Evolutionary conservation across 2,113 vertebrate species (phyloP).

Genomic region (Anhinga rufa): DNA sequence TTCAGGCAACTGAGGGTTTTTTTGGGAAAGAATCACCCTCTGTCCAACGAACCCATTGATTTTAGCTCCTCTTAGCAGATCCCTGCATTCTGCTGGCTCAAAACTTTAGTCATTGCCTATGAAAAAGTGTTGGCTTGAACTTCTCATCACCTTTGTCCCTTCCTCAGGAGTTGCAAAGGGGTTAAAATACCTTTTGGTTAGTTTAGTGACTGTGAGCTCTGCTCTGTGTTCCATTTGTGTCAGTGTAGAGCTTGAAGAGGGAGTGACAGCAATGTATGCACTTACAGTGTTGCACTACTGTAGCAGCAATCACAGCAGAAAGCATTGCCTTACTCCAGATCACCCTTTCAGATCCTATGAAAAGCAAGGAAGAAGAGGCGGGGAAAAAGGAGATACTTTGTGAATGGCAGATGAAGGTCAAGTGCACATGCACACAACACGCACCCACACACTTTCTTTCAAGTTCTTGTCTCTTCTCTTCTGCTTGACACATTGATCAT

Average conservation of each 20-base stretch:
- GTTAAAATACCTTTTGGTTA: neutral
- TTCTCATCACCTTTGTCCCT: neutral
- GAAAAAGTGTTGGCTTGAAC: neutral
- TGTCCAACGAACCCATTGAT: neutral
- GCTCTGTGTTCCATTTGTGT: neutral
- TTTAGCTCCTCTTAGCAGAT: neutral
- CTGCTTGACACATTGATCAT: neutral
- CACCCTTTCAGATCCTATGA: neutral
- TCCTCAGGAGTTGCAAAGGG: neutral
- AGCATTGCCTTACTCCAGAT: neutral
- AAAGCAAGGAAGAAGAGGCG: neutral
- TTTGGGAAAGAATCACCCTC: neutral
- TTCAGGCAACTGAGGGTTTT: neutral
- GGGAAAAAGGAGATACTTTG: neutral
- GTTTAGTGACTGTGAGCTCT: neutral
- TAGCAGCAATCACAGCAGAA: neutral
- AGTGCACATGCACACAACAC: neutral
- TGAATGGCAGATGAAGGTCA: neutral
- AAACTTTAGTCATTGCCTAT: neutral
- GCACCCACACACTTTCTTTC: neutral
- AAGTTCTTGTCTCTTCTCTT: neutral
- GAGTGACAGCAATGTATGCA: neutral
- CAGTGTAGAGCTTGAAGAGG: neutral
- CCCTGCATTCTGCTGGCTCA: neutral
- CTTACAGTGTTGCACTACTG: rapidly evolving